These are phyloP conservation scores for Puma concolor DNA, from an alignment of 2,113 vertebrate genomes.

Conservation along the genomic window DNA sequence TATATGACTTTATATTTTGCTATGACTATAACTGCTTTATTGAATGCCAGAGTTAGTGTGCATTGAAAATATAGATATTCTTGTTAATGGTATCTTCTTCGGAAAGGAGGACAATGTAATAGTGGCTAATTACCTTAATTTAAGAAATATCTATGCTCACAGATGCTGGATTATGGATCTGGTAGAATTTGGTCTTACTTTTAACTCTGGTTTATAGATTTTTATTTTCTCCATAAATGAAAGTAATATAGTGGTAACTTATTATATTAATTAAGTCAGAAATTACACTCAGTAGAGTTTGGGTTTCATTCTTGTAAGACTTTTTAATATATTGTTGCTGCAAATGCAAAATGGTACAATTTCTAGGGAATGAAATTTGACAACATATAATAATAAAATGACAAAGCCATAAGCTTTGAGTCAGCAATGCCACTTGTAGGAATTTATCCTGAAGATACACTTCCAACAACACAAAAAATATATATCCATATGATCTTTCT, in stretches of 20 bases:
- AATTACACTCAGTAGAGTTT: not conserved
- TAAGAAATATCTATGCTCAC: not conserved
- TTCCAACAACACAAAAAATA: not conserved
- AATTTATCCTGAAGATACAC: not conserved
- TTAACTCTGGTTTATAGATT: not conserved
- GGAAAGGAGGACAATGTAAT: not conserved
- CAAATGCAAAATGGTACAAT: not conserved
- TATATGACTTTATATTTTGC: not conserved
- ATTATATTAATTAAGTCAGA: not conserved
- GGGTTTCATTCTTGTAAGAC: not conserved
- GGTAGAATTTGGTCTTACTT: not conserved
- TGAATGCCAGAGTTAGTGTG: not conserved
- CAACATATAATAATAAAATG: not conserved
- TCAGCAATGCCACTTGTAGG: not conserved
- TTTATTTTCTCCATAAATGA: not conserved
- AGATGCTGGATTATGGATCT: not conserved
- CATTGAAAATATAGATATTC: not conserved
- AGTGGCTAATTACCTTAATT: not conserved
- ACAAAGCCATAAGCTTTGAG: not conserved
- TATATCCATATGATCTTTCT: not conserved
- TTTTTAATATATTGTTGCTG: not conserved
- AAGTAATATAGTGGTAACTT: not conserved
- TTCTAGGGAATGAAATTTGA: not conserved
- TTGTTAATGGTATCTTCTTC: not conserved
- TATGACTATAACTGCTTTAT: not conserved